A percentile compares a stretch with the other conserved stretches of the same genome.
These are phyloP conservation scores for Metopolophium dirhodum DNA, from an alignment of 1,140 invertebrate genomes.

Conservation along the genomic window DNA sequence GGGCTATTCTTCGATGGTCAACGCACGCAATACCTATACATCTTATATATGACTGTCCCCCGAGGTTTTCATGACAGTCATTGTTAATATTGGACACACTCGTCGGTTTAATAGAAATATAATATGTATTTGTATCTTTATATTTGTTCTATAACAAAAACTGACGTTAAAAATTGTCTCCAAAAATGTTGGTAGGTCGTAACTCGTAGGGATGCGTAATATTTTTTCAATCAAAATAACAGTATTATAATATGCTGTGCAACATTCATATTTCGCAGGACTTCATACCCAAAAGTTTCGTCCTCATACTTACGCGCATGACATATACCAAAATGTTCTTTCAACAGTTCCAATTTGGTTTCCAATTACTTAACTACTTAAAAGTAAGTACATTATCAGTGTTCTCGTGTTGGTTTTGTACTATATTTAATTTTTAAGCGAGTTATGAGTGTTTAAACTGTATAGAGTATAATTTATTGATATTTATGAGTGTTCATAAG, in stretches of 20 bases:
- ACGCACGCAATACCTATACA: background rate
- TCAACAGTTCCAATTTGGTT: background rate
- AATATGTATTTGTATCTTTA: constrained; percentile 18
- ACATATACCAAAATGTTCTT: background rate
- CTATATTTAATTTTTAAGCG: background rate
- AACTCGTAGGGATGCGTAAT: background rate
- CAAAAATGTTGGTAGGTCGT: background rate
- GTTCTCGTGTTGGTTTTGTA: background rate
- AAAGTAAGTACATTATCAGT: background rate
- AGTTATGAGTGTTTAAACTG: background rate
- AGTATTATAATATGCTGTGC: background rate
- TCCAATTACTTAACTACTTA: background rate
- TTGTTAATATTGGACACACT: constrained; percentile 32
- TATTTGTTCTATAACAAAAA: background rate
- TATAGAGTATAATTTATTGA: background rate
- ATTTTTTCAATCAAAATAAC: background rate
- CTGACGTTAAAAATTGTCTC: background rate
- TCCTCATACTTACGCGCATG: background rate
- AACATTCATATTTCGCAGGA: background rate
- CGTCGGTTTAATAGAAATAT: constrained; percentile 15
- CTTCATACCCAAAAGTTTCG: background rate
- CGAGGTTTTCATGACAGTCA: constrained; percentile 36
- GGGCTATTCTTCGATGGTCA: constrained; percentile 27
- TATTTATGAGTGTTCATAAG: background rate
- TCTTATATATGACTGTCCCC: background rate